Percentiles rank a stretch among this genome's conserved stretches.
Evolutionary conservation across 2,113 vertebrate species (phyloP).

Genomic region (Geococcyx californianus): DNA sequence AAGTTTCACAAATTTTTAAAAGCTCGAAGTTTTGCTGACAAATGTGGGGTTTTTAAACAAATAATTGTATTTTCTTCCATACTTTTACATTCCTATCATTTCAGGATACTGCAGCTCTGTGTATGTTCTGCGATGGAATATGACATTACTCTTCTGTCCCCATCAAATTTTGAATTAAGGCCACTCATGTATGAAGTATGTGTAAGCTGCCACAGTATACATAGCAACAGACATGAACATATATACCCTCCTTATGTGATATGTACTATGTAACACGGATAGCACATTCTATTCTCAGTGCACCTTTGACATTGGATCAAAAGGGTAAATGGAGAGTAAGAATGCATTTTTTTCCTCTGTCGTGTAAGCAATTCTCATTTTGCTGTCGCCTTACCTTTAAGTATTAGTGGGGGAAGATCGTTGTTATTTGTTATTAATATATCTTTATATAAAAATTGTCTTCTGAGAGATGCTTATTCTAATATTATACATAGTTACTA

Average conservation of each 20-base stretch:
- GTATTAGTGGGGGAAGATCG: background rate
- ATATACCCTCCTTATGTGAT: background rate
- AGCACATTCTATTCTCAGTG: background rate
- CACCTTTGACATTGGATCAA: background rate
- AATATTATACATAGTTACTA: background rate
- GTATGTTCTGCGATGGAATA: background rate
- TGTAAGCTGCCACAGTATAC: background rate
- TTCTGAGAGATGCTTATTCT: background rate
- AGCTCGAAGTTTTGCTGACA: background rate
- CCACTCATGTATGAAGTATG: background rate
- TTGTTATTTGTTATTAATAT: background rate
- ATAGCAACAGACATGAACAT: background rate
- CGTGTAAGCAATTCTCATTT: background rate
- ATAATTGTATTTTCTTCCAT: background rate
- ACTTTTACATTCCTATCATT: background rate
- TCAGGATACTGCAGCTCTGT: background rate
- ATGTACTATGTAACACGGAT: background rate
- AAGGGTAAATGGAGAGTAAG: background rate
- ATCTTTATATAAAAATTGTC: background rate
- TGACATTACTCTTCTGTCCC: background rate
- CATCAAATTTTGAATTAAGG: background rate
- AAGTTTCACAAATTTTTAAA: background rate
- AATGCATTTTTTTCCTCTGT: background rate
- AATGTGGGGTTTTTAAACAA: background rate
- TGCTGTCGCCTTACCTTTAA: background rate